Evolutionary conservation across 2,113 vertebrate genomes (phyloP).

Genomic region (Acrocephalus kingi): DNA sequence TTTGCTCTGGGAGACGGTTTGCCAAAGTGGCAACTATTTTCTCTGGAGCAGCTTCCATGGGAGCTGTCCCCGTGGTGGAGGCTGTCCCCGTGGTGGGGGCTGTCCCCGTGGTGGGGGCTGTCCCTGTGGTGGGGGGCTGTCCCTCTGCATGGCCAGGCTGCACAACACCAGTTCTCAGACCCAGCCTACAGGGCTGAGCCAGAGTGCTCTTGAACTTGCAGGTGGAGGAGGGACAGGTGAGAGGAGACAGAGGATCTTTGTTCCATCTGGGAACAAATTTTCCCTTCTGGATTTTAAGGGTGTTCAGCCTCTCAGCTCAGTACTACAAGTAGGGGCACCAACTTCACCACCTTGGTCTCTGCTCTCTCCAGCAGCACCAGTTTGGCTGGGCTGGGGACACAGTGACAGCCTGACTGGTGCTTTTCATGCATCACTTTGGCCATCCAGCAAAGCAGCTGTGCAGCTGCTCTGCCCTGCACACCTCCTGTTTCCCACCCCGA

Average conservation of each 20-base stretch:
- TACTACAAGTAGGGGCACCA: not conserved
- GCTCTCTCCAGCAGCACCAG: not conserved
- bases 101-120: too few relatives aligned
- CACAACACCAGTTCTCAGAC: fast-evolving
- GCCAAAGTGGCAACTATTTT: not conserved
- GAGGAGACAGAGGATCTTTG: not conserved
- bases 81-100: too few relatives aligned
- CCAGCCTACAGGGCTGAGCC: not conserved
- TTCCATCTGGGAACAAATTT: not conserved
- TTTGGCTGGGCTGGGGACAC: not conserved
- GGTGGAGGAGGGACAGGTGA: not conserved
- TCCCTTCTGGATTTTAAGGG: not conserved
- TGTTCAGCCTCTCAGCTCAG: fast-evolving
- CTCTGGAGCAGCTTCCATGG: not conserved
- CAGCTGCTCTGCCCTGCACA: not conserved
- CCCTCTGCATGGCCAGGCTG: not conserved
- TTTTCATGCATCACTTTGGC: not conserved
- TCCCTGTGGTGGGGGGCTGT: not conserved
- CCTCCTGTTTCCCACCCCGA: not conserved
- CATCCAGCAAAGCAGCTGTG: not conserved
- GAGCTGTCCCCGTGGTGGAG: not conserved
- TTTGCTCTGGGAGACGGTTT: not conserved
- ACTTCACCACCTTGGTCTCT: not conserved
- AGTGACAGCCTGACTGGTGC: not conserved
- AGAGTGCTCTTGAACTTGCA: not conserved